phyloP scores from a whole-genome alignment of 2,113 vertebrate genomes.

The Equus przewalskii region DNA sequence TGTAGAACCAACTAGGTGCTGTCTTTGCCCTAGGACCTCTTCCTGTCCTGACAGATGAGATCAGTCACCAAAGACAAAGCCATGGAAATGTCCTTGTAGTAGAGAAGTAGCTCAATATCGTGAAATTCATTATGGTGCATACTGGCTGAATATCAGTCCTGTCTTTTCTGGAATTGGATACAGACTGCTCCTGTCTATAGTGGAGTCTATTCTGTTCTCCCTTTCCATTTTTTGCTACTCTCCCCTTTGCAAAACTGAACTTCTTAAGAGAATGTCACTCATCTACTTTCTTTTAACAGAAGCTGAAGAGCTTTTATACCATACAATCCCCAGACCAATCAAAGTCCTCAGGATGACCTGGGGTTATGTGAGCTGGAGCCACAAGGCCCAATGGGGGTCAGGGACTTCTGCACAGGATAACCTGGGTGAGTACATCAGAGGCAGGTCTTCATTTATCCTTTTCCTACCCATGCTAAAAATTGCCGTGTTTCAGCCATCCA shows the following conservation, averaged over 20 bases:
- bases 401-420: not conserved
- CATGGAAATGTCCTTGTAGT: not conserved
- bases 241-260: not conserved
- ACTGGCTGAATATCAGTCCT: not conserved
- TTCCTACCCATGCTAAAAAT: not conserved
- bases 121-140: not conserved
- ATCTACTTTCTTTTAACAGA: not conserved
- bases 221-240: not conserved
- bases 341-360: not conserved
- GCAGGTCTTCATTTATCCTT: not conserved
- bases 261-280: not conserved
- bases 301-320: not conserved
- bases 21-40: not conserved
- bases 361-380: not conserved
- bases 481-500: not conserved
- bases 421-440: not conserved
- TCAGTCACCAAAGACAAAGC: not conserved
- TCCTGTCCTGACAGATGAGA: not conserved
- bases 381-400: not conserved
- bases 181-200: not conserved
- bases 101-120: not conserved
- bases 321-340: not conserved
- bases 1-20: not conserved
- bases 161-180: not conserved
- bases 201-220: not conserved